Base-by-base conservation (phyloP, 2,113 vertebrate species). In the Heteronetta atricapilla region DNA sequence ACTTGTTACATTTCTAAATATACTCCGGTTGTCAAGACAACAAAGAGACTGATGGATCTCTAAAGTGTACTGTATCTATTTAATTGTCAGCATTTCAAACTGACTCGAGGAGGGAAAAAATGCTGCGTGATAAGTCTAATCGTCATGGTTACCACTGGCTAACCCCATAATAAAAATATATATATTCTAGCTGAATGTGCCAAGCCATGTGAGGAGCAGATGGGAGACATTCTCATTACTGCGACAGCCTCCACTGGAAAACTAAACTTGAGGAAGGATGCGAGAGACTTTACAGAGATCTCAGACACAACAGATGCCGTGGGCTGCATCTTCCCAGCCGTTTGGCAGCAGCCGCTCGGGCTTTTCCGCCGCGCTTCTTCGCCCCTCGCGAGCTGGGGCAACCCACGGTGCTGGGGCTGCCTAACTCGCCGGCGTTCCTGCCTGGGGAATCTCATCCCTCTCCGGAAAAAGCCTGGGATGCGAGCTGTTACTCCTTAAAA, bases 1-100 rank as follows among this genome's bases (percentile, higher is more conserved):
- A 98, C 98, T 98, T 98, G 98, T 98, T 98, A 98, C 97, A 97
- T 98, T 98, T 98, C 98, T 98, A 98, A 98, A 98, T 98, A 98
- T 98, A 98, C 96, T 94, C 96, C 2, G 67, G 98, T 98, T 98
- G 98, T 97, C 98, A 98, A 97, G 98, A 97, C 98, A 98, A 98
- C 98, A 97, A 97, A 92, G 97, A 98, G 98, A 98, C 98, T 98
- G 98, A 98, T 98, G 97, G 98, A 97, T 98, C 95, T 97, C 97
- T 98, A 97, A 98, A 98, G 97, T 96, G 95, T 97, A 98, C 97
- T 97, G 97, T 97, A 97, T 97, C 94, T 90, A 97, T 97, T 98
- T 98, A 98, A 98, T 98, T 98, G 98, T 98, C 98, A 98, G 98
- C 97, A 97, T 97, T 98, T 98, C 97, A 96, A 97, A 98, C 97